A percentile compares a stretch with the other conserved stretches of the same genome.
Evolutionary conservation across 2,888 invertebrate genomes (phyloP).

Genomic region (Agonopterix arenella): DNA sequence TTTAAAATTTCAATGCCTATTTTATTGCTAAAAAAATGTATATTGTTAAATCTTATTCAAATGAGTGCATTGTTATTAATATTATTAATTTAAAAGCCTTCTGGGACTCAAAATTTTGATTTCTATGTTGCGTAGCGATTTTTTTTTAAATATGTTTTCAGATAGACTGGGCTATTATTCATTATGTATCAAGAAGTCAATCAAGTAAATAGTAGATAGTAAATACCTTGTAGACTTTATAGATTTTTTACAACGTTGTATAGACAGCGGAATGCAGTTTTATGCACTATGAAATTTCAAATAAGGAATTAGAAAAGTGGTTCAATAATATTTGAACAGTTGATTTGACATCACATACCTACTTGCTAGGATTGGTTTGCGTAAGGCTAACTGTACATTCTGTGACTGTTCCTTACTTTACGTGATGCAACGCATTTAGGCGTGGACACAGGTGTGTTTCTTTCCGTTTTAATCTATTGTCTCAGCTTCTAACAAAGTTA

Average conservation of each 20-base stretch:
- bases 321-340: conserved; percentile 46
- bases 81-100: too few relatives aligned
- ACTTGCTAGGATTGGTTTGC: conserved; percentile 41
- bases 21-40: too few relatives aligned
- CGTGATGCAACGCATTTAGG: conserved; percentile 37
- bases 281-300: not conserved
- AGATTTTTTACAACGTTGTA: not conserved
- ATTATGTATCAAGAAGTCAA: too few relatives aligned
- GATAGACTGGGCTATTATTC: too few relatives aligned
- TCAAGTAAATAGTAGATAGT: not conserved
- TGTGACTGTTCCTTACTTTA: conserved; percentile 1
- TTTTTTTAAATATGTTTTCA: too few relatives aligned
- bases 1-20: too few relatives aligned
- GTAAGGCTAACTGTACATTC: conserved; percentile 35
- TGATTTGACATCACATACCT: conserved; percentile 28
- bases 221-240: too few relatives aligned
- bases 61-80: too few relatives aligned
- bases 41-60: too few relatives aligned
- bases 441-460: conserved; percentile 51
- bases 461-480: not conserved
- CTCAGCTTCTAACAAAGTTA: too few relatives aligned
- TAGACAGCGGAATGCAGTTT: not conserved
- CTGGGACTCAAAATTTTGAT: too few relatives aligned
- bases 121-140: too few relatives aligned
- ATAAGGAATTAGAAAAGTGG: conserved; percentile 26